Base-by-base conservation (phyloP, 2,888 invertebrate genomes). In the Patella ulyssiponensis region DNA sequence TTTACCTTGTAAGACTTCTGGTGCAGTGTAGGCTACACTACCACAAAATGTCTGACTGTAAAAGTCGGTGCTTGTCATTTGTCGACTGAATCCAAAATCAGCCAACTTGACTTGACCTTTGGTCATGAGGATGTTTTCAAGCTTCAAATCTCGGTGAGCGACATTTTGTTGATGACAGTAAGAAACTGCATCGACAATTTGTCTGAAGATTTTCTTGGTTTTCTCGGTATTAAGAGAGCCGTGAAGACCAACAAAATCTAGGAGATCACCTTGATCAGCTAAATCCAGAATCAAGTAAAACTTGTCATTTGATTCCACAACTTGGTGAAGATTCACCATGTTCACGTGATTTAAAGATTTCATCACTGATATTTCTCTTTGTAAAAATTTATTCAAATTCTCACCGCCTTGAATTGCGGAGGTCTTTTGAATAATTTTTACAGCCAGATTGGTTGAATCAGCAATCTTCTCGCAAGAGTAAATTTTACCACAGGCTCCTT, bases 121-220 rank as follows among this genome's bases (percentile, higher is more conserved):
- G n/a, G 58, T 58, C 58, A 58, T n/a, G 17, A 58, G 58, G 58
- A 58, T 58, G 9, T 58, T 58, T 58, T 58, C 58, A 14, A 58
- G 58, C 58, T 58, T 58, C 58, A 58, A 58, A 58, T 58, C 58
- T 58, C 58, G 58, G 58, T 58, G 58, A 58, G 58, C 58, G 58
- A 58, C 15, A n/a, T 20, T 20, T 58, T 58, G 58, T 58, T 58
- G 58, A 58, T 58, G 58, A 58, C 58, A 58, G 58, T 58, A 20
- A 20, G 58, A 14, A 58, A 58, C 58, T 58, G 58, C 58, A 58
- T 17, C n/a, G 20, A 58, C 58, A 58, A 58, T 58, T 58, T 58
- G 58, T 58, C 58, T 58, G n/a, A 58, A 58, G 58, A 58, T 58
- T 58, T 58, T 58, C 58, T 58, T 58, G 58, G n/a, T n/a, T 20